Evolutionary conservation across 2,113 vertebrate genomes (phyloP), one percentile per base, ranked within the genome.

Genomic region (Mixornis gularis): DNA sequence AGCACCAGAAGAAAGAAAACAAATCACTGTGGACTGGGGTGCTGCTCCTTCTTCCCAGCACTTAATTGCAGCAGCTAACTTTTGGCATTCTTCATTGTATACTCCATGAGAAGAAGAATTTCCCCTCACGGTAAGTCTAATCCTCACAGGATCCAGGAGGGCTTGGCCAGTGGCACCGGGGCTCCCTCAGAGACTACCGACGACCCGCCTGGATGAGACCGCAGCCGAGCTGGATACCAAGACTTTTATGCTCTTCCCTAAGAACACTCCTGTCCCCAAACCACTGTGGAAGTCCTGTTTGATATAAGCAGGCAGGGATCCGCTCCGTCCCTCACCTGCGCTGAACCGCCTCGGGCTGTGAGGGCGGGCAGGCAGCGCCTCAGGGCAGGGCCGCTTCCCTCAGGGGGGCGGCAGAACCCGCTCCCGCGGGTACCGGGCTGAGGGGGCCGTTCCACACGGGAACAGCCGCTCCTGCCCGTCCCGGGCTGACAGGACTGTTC

Each of bases 181-280:
- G 21, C 22, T 68, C 53, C 7, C 66, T 19, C 44, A 49, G 25
- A 8, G 44, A 62, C 4, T 70, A 10, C 7, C 7, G 4, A 4
- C 4, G 6, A 6, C 26, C 24, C 0, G 13, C 52, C 38, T 27
- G 13, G 17, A 11, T 1, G 6, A 17, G 27, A 18, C 41, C 3
- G 12, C 65, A 29, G 52, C 43, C 32, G 26, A 29, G 22, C 6
- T 7, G 4, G 32, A 3, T 13, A 32, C 14, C 32, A 10, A 25
- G 6, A 8, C 60, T 16, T 3, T 9, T 1, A 26, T 4, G 5
- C 43, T 13, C 10, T 12, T 36, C 41, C 19, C 21, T 10, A n/a
- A 12, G 27, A 12, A n/a, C 46, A 22, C 6, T 30, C 34, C 63
- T 16, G 30, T 26, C 20, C 30, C 21, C 13, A 46, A 43, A 9